Evolutionary conservation across 2,888 invertebrate genomes (phyloP).

Genomic region (Dynastes hyllus): DNA sequence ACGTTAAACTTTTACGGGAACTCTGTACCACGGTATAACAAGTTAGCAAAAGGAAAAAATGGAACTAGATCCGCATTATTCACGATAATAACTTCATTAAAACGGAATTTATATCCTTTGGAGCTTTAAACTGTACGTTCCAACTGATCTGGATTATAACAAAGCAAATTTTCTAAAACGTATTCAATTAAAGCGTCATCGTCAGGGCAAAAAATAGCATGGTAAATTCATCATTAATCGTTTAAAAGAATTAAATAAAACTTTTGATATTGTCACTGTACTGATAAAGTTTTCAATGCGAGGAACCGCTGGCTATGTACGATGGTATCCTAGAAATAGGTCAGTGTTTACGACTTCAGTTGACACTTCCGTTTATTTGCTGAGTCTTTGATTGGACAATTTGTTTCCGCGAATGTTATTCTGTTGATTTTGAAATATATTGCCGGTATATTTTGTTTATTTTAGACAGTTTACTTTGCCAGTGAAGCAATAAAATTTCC

Average conservation of each 20-base stretch:
- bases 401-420: slow-evolving; percentile 42
- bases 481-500: slow-evolving; percentile 22
- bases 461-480: slow-evolving; percentile 17
- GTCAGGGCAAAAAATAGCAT: neutral
- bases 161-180: slow-evolving; percentile 28
- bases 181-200: slow-evolving; percentile 24
- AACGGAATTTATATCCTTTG: slow-evolving; percentile 39
- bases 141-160: slow-evolving; percentile 43
- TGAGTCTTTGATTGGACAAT: slow-evolving; percentile 42
- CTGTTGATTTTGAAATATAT: slow-evolving; percentile 49
- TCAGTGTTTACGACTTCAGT: slow-evolving; percentile 47
- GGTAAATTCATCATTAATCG: neutral
- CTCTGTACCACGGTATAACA: neutral
- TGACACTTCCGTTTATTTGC: slow-evolving; percentile 47
- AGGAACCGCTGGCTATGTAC: slow-evolving; percentile 28
- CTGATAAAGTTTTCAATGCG: neutral
- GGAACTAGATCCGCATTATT: slow-evolving; percentile 16
- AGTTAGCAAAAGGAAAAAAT: neutral
- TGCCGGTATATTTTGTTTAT: slow-evolving; percentile 41
- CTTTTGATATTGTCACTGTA: slow-evolving; percentile 3
- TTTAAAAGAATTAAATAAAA: slow-evolving; percentile 1
- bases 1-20: neutral
- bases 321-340: slow-evolving; percentile 35
- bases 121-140: slow-evolving; percentile 30
- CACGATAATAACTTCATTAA: slow-evolving; percentile 48